Conservation (phyloP, 2,888 invertebrate genomes). For the Drosophila buzzatii region DNA sequence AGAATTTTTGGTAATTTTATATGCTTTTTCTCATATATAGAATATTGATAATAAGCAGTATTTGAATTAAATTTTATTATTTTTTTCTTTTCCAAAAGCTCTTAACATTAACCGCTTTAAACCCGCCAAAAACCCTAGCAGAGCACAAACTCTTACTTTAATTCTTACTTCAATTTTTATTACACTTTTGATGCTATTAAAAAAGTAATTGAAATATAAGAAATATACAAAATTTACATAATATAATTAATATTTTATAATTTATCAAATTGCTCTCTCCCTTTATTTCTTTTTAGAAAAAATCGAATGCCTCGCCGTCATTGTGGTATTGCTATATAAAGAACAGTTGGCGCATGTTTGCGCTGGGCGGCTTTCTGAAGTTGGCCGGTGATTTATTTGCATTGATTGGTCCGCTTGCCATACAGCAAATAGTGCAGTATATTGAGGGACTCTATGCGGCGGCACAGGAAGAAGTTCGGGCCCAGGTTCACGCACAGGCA, state of each 20-base stretch:
- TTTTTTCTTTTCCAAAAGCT: too few species aligned
- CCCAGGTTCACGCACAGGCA: conserved; percentile 15
- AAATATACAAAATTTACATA: too few species aligned
- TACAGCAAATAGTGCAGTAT: conserved; percentile 91
- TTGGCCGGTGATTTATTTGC: conserved; percentile 90
- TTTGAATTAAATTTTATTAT: too few species aligned
- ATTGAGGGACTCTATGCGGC: conserved; percentile 85
- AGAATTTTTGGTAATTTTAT: too few species aligned
- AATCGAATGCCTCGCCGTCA: conserved; percentile 83
- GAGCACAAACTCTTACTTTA: too few species aligned
- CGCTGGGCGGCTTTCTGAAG: conserved; percentile 90
- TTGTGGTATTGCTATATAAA: conserved; percentile 90
- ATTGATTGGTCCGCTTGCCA: conserved; percentile 91
- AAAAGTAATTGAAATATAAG: too few species aligned
- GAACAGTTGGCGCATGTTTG: conserved; percentile 90
- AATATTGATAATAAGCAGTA: too few species aligned
- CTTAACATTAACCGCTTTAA: too few species aligned
- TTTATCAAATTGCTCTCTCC: background rate
- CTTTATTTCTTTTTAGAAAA: conserved; percentile 79
- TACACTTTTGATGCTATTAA: too few species aligned
- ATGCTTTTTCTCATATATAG: too few species aligned
- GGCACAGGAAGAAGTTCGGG: conserved; percentile 44
- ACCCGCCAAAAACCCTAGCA: too few species aligned
- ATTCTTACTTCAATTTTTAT: too few species aligned
- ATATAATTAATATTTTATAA: background rate